Conservation (phyloP, 2,888 invertebrate species). For the Theretra japonica region DNA sequence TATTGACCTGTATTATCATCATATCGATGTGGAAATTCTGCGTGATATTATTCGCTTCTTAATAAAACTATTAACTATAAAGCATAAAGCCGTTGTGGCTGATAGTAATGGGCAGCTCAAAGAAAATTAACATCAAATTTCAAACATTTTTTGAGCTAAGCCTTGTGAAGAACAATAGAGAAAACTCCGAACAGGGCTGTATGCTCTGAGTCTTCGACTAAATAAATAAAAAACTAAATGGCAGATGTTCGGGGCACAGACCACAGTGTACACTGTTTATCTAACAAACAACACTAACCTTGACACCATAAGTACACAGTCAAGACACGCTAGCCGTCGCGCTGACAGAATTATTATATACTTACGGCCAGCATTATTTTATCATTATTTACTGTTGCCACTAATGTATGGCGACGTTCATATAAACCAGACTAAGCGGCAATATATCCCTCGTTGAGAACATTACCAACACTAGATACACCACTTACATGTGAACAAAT, state of each 20-base stretch:
- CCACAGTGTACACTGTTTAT: conserved; percentile 38
- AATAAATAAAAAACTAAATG: conserved; percentile 8
- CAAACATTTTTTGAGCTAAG: no score
- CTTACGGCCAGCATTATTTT: conserved; percentile 46
- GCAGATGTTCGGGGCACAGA: conserved; percentile 27
- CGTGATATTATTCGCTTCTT: no score
- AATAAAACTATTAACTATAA: no score
- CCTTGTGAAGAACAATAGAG: no score
- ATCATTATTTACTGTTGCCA: conserved; percentile 67
- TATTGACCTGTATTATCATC: no score
- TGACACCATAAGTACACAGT: conserved; percentile 51
- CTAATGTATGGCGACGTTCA: conserved; percentile 74
- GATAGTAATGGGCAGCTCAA: no score
- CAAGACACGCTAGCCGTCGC: conserved; percentile 23
- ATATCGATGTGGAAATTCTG: no score
- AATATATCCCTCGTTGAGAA: conserved; percentile 63
- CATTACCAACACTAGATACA: conserved; percentile 48
- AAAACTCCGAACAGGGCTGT: no score
- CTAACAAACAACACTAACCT: conserved; percentile 59
- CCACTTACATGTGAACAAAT: conserved; percentile 65
- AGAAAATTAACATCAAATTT: no score
- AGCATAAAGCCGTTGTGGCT: no score
- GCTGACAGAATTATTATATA: conserved; percentile 63
- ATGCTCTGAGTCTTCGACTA: neutral
- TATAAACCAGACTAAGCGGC: conserved; percentile 63